These are phyloP conservation scores for Oenanthe oenanthe DNA, from an alignment of 2,113 vertebrate species.

Conservation along the genomic window DNA sequence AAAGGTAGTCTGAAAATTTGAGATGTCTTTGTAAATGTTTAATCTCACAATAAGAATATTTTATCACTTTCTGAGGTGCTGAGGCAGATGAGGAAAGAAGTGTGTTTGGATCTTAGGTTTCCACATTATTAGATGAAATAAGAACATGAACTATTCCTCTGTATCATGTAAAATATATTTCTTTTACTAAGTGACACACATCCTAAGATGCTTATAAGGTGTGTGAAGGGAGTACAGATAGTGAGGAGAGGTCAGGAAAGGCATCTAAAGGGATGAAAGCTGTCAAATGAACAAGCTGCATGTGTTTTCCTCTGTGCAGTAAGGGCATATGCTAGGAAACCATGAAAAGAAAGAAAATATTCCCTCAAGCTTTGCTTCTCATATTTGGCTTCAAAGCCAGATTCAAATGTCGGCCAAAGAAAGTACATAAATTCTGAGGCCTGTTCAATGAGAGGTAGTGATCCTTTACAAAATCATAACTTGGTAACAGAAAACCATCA, in stretches of 20 bases:
- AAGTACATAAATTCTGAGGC: constrained; percentile 58
- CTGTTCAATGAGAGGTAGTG: constrained; percentile 39
- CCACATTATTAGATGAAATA: neutral
- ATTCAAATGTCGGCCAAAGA: constrained; percentile 38
- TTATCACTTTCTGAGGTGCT: neutral
- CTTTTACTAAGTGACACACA: neutral
- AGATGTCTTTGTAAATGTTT: neutral
- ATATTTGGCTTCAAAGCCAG: constrained; percentile 30
- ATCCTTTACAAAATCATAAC: constrained; percentile 42
- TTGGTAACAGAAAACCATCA: constrained; percentile 16
- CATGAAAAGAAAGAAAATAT: constrained; percentile 9
- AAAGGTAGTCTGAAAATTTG: neutral
- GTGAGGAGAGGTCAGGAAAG: constrained; percentile 11
- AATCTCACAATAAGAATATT: neutral
- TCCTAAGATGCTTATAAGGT: constrained; percentile 12
- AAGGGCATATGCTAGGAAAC: neutral
- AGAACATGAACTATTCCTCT: neutral
- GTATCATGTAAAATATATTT: neutral
- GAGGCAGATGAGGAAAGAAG: neutral
- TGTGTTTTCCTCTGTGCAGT: neutral
- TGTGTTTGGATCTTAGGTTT: neutral
- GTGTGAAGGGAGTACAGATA: neutral
- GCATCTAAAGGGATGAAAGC: neutral
- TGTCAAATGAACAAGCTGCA: constrained; percentile 36
- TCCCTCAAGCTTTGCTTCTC: constrained; percentile 17